phyloP scores from a whole-genome alignment of 2,113 vertebrate species.

The Takifugu bimaculatus region DNA sequence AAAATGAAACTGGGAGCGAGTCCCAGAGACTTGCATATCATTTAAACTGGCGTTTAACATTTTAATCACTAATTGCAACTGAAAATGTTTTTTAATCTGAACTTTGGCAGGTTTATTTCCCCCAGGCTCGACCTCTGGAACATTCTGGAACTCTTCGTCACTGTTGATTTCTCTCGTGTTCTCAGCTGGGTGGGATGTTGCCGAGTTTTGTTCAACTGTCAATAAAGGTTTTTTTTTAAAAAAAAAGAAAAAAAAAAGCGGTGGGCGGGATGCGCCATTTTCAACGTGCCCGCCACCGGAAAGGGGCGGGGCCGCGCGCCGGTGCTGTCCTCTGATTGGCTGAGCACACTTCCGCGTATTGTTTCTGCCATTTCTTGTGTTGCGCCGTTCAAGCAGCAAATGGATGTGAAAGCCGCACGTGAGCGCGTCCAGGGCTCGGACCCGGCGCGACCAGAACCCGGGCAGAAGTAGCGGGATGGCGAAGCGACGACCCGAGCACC shows the following conservation, averaged over 20 bases:
- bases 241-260: background rate
- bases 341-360: rapidly evolving
- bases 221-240: background rate
- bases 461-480: conserved; percentile 45
- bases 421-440: background rate
- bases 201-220: background rate
- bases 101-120: no score
- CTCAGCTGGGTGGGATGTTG: no score
- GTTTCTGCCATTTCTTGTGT: conserved; percentile 20
- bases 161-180: no score
- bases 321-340: conserved; percentile 36
- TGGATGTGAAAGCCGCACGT: no score
- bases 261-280: background rate
- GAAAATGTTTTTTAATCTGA: no score
- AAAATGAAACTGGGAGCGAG: no score
- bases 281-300: background rate
- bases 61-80: no score
- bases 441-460: background rate
- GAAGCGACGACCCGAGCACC: conserved; percentile 65
- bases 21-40: no score
- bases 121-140: no score
- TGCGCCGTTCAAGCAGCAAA: no score
- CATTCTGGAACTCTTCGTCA: no score
- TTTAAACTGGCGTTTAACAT: no score
- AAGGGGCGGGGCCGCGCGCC: background rate